Evolutionary conservation across 2,888 invertebrate species (phyloP).

Genomic region (Philhelius pedissequus): DNA sequence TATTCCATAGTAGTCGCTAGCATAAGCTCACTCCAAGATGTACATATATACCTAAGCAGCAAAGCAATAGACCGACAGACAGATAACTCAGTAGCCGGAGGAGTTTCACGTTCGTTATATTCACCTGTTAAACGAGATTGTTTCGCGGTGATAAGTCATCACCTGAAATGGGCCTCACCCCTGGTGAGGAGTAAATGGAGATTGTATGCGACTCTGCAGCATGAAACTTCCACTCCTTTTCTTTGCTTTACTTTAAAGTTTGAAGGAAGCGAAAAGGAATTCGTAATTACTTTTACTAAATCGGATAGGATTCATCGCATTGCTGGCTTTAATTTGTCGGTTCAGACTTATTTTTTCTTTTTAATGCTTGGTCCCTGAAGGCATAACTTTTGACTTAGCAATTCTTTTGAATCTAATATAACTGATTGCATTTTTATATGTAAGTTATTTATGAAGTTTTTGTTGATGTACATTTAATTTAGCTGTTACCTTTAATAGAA

Average conservation of each 20-base stretch:
- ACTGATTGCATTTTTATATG: not conserved
- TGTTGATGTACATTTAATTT: not conserved
- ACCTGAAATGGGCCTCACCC: constrained; percentile 25
- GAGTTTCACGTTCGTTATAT: constrained; percentile 68
- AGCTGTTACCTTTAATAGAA: not conserved
- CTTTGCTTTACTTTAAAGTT: not conserved
- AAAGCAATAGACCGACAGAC: constrained; percentile 53
- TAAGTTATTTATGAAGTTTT: not conserved
- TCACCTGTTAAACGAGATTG: constrained; percentile 68
- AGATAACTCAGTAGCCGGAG: constrained; percentile 67
- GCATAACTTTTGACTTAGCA: not conserved
- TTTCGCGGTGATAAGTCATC: constrained; percentile 67
- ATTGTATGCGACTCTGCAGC: not conserved
- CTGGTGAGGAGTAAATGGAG: constrained; percentile 14
- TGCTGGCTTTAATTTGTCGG: constrained; percentile 57
- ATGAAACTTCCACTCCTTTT: not conserved
- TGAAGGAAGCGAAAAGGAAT: constrained; percentile 34
- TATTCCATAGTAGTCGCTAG: not conserved
- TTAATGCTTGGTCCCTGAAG: not conserved
- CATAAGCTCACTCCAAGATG: not conserved
- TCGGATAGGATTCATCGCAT: constrained; percentile 50
- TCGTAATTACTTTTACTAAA: constrained; percentile 64
- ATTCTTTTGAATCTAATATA: not conserved
- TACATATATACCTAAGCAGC: not conserved
- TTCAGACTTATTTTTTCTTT: constrained; percentile 29